phyloP scores from a whole-genome alignment of 2,888 invertebrate genomes.

The Lampropteryx suffumata region DNA sequence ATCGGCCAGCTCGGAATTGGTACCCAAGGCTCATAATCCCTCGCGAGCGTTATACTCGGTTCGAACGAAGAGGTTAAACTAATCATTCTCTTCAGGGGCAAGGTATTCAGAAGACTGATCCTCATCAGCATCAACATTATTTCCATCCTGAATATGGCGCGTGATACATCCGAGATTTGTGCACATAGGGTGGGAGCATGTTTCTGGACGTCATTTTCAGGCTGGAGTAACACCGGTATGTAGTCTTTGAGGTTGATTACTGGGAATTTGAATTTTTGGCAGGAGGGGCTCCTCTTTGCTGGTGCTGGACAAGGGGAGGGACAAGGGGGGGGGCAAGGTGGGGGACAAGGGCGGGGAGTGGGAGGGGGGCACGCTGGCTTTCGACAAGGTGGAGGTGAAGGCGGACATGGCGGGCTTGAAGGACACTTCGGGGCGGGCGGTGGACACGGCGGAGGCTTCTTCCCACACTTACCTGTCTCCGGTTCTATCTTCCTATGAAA shows the following conservation, averaged over 20 bases:
- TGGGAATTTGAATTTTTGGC: slow-evolving; percentile 32
- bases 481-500: slow-evolving; percentile 27
- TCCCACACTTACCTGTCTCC: slow-evolving; percentile 35
- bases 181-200: neutral
- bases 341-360: slow-evolving; percentile 28
- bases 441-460: slow-evolving; percentile 23
- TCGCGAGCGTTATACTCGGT: slow-evolving; percentile 35
- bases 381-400: slow-evolving; percentile 28
- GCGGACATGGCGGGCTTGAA: too few relatives aligned
- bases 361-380: slow-evolving; percentile 26
- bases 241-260: slow-evolving; percentile 19
- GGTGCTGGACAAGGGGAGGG: slow-evolving; percentile 28
- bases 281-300: slow-evolving; percentile 33
- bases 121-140: slow-evolving; percentile 29
- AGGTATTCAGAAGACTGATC: slow-evolving; percentile 8
- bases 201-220: neutral
- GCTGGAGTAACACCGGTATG: slow-evolving; percentile 1
- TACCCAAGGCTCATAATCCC: slow-evolving; percentile 61
- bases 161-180: neutral
- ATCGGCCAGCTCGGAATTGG: slow-evolving; percentile 67
- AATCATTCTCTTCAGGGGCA: neutral
- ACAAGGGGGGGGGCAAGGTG: slow-evolving; percentile 30
- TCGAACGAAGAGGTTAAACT: slow-evolving; percentile 8
- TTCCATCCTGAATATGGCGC: slow-evolving; percentile 25
- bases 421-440: slow-evolving; percentile 19